phyloP scores from a whole-genome alignment of 2,797 vertebrate genomes.

The Atherinosoma microstoma region DNA sequence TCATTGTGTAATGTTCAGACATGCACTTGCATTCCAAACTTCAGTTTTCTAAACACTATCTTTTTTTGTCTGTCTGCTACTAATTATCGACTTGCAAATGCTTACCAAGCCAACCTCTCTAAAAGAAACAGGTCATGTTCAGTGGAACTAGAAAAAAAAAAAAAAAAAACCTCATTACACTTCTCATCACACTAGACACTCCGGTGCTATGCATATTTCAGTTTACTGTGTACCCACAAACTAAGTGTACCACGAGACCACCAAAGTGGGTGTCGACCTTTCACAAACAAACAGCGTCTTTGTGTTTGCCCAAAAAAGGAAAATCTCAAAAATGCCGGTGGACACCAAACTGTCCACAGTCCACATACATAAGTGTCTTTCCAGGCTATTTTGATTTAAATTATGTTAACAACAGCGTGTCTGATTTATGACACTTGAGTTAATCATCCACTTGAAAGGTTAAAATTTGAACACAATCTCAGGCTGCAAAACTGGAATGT shows the following conservation, averaged over 20 bases:
- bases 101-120: constrained; percentile 6
- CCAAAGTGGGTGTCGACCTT: constrained; percentile 61
- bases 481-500: constrained; percentile 10
- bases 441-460: constrained; percentile 58
- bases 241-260: constrained; percentile 40
- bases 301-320: constrained; percentile 37
- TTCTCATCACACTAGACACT: not conserved
- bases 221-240: constrained; percentile 45
- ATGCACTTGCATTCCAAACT: constrained; percentile 56
- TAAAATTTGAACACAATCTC: constrained; percentile 11
- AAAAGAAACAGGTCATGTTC: constrained; percentile 18
- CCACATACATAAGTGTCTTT: constrained; percentile 14
- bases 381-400: constrained; percentile 35
- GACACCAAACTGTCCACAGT: constrained; percentile 33
- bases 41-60: constrained; percentile 10
- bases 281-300: constrained; percentile 54
- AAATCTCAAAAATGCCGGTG: constrained; percentile 42
- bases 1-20: constrained; percentile 52
- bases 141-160: constrained; percentile 5
- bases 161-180: constrained; percentile 9
- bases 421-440: constrained; percentile 54
- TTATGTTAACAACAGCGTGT: constrained; percentile 16
- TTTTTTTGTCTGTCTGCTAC: constrained; percentile 8
- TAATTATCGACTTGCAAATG: constrained; percentile 12
- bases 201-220: constrained; percentile 8